Base-by-base conservation (phyloP, 2,113 vertebrate species). In the Nothocercus julius region DNA sequence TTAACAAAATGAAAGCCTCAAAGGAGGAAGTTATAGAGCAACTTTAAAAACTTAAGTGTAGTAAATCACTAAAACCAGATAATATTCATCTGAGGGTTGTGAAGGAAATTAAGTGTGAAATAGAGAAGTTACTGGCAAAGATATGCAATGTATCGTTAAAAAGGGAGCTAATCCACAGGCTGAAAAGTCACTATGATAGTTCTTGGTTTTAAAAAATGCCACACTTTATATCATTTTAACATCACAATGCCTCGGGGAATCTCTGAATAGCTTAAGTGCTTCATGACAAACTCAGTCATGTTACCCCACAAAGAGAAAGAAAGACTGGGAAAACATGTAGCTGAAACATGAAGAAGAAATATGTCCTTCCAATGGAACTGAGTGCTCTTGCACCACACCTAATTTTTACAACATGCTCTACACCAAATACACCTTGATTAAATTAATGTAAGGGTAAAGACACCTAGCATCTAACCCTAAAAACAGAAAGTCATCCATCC, bases 71-170 rank as follows among this genome's bases (percentile, higher is more conserved):
- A 54, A 95, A 94, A 56, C 8, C 18, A 76, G 82, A 62, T 93
- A 91, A 93, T 87, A 91, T 49, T 87, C 82, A 90, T 92, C 74
- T 79, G 82, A 85, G 90, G 19, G 49, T 73, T 82, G 30, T 87
- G 93, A 89, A 91, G 36, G 72, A 96, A 96, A 94, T 92, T 85
- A 96, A 76, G 75, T 91, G 59, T 94, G 82, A 96, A 91, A 87
- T 92, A 91, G 67, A 79, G 87, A 91, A 94, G 53, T 80, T 94
- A 69, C 40, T 82, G 28, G 47, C 34, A 85, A 82, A 91, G 49
- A 76, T 73, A 80, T 20, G 47, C 13, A 85, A n/a, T 13, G 13
- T 68, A 62, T 49, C 30, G 58, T 80, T 89, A 38, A 77, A 79
- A 86, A 68, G 47, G 0, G 5, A 91, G 76, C 13, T 66, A 92